Base-by-base conservation (phyloP, 1,140 invertebrate species). In the Monomorium pharaonis region DNA sequence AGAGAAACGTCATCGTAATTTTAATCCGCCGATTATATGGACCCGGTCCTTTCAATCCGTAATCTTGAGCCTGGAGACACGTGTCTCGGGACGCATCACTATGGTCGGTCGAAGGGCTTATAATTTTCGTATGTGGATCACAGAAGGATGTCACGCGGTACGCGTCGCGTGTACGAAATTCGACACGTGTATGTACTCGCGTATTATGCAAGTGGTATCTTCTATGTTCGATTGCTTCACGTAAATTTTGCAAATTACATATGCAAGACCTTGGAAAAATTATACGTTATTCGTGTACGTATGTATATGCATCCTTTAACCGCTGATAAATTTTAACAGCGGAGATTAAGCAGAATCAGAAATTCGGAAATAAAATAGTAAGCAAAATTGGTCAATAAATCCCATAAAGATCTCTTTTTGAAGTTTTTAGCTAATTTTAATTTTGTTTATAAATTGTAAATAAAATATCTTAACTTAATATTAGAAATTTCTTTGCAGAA, bases 1-100 rank as follows among this genome's bases (percentile, higher is more conserved):
- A 83, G 78, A 72, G 67, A 83, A 72, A 58, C 67, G 84, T 63
- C 67, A 27, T 81, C 77, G 42, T 86, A 83, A 86, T 83, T 86
- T 86, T 62, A 86, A 86, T 83, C 84, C 51, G 16, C 44, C 51
- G 44, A 86, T 86, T 86, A 86, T 63, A 21, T 49, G 30, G 21
- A 67, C 49, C 51, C 75, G 69, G 65, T 62, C 44, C 63, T 70
- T n/a, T 42, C 42, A 54, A 86, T 81, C 18, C 21, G 56, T 18
- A 65, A 72, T 86, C 84, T 86, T 37, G 6, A 42, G 84, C 47
- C 84, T 42, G 33, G 42, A 63, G 75, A 85, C 84, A 85, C 74
- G 75, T 65, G 75, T 78, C 83, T 70, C 14, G 24, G 1, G 27
- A 85, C 24, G 18, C 83, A 16, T n/a, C 30, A 16, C 27, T 30